Base-by-base conservation (phyloP, 2,113 vertebrate species). In the Solea senegalensis region DNA sequence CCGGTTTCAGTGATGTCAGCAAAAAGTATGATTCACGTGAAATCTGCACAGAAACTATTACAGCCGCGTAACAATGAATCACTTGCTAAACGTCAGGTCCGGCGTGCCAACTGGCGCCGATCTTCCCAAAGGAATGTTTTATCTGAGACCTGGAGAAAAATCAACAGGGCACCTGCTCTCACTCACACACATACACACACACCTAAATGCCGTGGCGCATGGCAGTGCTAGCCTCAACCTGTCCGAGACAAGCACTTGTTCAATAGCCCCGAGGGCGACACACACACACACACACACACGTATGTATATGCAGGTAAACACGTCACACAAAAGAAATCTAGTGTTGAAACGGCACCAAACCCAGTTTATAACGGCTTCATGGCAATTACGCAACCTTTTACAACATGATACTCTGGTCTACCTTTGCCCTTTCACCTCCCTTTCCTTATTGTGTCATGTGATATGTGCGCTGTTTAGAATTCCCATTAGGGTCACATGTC, bases 191-290 rank as follows among this genome's bases (percentile, higher is more conserved):
- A 21, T 21, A 21, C 52, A 48, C 60, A 69, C 64, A 78, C 74
- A 74, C 75, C 60, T 72, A 74, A 50, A 48, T 2, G 11, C 27
- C 41, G 59, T 53, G 64, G 58, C 16, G 21, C 60, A 69, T 13
- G 7, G 52, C 56, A 40, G 39, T 78, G 61, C 88, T 67, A 74
- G 89, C 68, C 85, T 86, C 61, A 74, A 82, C 89, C 79, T 89
- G 88, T 81, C 81, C 74, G 52, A 63, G 50, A 80, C 54, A 56
- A 73, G 53, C 76, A 79, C 69, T 86, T 79, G 69, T 60, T 80
- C 69, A 78, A 16, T 44, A 69, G 46, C 65, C 28, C 45, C 57
- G 53, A 76, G 65, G 61, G 63, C 52, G 26, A 27, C 60, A 62
- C 82, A 84, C 83, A 85, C 83, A 84, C 79, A 65, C 51, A 86